phyloP scores from a whole-genome alignment of 2,888 invertebrate species.

The Hirtodrosophila confusa region DNA sequence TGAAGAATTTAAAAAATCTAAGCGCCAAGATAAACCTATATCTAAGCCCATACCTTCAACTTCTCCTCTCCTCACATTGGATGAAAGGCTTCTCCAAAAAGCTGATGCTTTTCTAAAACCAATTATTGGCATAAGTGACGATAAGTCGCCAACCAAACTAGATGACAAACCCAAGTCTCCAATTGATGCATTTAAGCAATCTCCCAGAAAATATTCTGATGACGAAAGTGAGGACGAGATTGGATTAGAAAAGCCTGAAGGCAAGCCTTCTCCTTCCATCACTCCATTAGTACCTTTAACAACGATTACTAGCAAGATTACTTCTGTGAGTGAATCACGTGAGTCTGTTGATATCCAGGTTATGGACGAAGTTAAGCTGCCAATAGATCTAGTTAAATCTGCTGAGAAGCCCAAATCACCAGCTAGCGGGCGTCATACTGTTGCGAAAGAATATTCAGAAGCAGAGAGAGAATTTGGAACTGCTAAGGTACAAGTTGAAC shows the following conservation, averaged over 20 bases:
- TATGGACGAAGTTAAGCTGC: not conserved
- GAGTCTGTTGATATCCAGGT: not conserved
- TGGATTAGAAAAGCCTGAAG: constrained; percentile 4
- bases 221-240: constrained; percentile 4
- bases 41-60: not conserved
- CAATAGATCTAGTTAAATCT: not conserved
- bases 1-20: no score
- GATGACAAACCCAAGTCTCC: constrained; percentile 8
- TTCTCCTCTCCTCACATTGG: not conserved
- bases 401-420: constrained; percentile 10
- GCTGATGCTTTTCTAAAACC: not conserved
- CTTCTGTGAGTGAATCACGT: constrained; percentile 2
- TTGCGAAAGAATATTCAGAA: constrained; percentile 3
- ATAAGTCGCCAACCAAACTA: not conserved
- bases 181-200: not conserved
- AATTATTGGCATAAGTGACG: not conserved
- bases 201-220: constrained; percentile 9
- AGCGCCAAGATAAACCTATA: no score
- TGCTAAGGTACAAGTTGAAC: not conserved
- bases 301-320: constrained; percentile 1
- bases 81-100: not conserved
- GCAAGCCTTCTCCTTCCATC: not conserved
- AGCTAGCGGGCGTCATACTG: not conserved
- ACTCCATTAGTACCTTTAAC: not conserved
- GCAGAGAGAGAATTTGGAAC: constrained; percentile 9